phyloP scores from a whole-genome alignment of 2,797 vertebrate species.

The Gymnoscopelus microlampas region DNA sequence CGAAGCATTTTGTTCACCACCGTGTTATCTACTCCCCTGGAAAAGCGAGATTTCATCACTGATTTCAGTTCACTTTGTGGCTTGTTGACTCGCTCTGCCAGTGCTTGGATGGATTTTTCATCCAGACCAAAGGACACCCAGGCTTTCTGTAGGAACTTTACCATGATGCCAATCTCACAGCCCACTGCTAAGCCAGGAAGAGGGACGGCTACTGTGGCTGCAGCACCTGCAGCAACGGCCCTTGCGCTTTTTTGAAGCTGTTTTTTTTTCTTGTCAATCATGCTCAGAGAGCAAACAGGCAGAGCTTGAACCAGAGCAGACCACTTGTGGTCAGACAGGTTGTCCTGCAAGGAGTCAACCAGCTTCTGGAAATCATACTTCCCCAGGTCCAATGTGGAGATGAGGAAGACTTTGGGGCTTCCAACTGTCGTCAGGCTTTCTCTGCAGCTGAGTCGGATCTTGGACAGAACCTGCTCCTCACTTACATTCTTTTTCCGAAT shows the following conservation, averaged over 20 bases:
- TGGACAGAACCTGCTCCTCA: constrained; percentile 18
- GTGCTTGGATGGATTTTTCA: neutral
- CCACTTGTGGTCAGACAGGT: constrained; percentile 31
- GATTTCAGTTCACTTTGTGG: neutral
- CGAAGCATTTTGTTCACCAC: neutral
- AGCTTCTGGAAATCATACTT: constrained; percentile 37
- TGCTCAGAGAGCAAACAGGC: constrained; percentile 28
- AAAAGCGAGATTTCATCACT: constrained; percentile 10
- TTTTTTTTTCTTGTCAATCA: constrained; percentile 37
- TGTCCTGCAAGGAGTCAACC: constrained; percentile 15
- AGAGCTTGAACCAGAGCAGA: constrained; percentile 31
- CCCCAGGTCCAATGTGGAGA: constrained; percentile 31
- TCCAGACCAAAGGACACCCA: neutral
- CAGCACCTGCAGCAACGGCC: neutral
- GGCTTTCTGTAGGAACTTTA: constrained; percentile 1
- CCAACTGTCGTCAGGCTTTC: constrained; percentile 20
- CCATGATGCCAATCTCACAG: constrained; percentile 6
- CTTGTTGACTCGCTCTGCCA: constrained; percentile 7
- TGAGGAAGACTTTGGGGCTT: constrained; percentile 42
- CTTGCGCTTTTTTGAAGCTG: neutral
- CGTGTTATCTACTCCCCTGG: neutral
- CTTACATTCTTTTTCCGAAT: constrained; percentile 46
- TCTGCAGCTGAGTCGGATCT: constrained; percentile 28
- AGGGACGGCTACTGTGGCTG: constrained; percentile 13
- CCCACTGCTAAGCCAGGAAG: constrained; percentile 8